These are phyloP conservation scores for Colossoma macropomum DNA, from an alignment of 2,113 vertebrate species.

Conservation along the genomic window DNA sequence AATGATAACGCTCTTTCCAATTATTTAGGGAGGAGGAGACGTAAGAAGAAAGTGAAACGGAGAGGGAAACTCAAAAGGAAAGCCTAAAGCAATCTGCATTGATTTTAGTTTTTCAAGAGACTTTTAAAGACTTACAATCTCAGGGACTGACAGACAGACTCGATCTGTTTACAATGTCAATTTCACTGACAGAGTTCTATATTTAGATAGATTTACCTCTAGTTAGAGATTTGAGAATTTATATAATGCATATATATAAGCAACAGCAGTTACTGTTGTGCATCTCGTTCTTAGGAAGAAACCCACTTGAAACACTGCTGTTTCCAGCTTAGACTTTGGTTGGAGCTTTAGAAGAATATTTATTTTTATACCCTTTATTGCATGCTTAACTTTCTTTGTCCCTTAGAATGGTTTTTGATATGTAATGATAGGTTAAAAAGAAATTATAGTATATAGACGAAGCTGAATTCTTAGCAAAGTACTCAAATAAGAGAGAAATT, in stretches of 20 bases:
- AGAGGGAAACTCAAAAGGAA: constrained; percentile 80
- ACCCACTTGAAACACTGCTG: constrained; percentile 68
- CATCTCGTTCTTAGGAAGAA: constrained; percentile 53
- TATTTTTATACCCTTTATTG: constrained; percentile 67
- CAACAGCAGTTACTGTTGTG: background rate
- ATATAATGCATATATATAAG: constrained; percentile 25
- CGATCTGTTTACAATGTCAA: constrained; percentile 52
- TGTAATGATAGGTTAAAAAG: constrained; percentile 43
- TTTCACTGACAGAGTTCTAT: constrained; percentile 53
- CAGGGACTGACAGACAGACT: constrained; percentile 69
- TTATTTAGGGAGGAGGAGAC: constrained; percentile 72
- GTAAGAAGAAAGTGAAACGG: constrained; percentile 75
- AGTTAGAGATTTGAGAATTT: constrained; percentile 31
- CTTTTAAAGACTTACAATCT: constrained; percentile 67
- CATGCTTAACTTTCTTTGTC: constrained; percentile 68
- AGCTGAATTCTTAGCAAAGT: constrained; percentile 55
- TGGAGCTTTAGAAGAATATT: constrained; percentile 62
- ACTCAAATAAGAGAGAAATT: background rate
- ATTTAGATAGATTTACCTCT: constrained; percentile 40
- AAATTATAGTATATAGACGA: constrained; percentile 52
- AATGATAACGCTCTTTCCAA: constrained; percentile 74
- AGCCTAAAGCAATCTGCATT: constrained; percentile 47
- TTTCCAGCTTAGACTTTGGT: constrained; percentile 63
- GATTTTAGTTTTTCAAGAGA: constrained; percentile 3
- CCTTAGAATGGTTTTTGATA: constrained; percentile 51